Evolutionary conservation across 2,113 vertebrate genomes (phyloP).

Genomic region (Larimichthys polyactis): DNA sequence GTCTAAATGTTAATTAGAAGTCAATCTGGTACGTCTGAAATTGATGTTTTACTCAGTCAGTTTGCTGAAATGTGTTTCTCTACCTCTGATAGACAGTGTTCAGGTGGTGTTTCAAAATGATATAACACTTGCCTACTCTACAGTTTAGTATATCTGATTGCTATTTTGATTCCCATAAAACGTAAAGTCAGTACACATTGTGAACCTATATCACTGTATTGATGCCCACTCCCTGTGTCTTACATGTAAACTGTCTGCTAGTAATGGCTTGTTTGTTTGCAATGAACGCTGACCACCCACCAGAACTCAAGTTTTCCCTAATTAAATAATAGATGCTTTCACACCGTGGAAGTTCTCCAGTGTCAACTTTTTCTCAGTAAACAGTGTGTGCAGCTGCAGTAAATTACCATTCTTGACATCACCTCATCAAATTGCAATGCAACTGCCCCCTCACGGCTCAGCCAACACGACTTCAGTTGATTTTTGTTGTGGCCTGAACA

Average conservation of each 20-base stretch:
- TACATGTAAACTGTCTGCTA: background rate
- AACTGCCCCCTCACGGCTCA: slow-evolving; percentile 38
- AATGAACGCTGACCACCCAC: slow-evolving; percentile 39
- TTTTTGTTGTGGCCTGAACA: slow-evolving; percentile 13
- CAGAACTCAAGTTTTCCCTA: slow-evolving; percentile 8
- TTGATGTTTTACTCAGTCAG: background rate
- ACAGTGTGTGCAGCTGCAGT: slow-evolving; percentile 17
- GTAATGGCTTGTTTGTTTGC: slow-evolving; percentile 36
- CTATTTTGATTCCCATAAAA: background rate
- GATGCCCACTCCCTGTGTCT: background rate
- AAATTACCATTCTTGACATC: slow-evolving; percentile 56
- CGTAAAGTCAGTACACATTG: background rate
- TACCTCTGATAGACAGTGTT: background rate
- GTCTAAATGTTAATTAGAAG: slow-evolving; percentile 11
- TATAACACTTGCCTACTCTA: background rate
- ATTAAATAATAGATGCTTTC: slow-evolving; percentile 56
- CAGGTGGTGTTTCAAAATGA: background rate
- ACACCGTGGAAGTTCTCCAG: background rate
- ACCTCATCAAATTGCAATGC: slow-evolving; percentile 49
- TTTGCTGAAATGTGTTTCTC: background rate
- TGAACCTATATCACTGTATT: background rate
- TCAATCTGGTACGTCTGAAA: background rate
- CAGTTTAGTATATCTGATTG: background rate
- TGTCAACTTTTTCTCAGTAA: slow-evolving; percentile 26
- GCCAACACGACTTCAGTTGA: background rate